Base-by-base conservation (phyloP, 2,797 vertebrate genomes). In the Anomalospiza imberbis region DNA sequence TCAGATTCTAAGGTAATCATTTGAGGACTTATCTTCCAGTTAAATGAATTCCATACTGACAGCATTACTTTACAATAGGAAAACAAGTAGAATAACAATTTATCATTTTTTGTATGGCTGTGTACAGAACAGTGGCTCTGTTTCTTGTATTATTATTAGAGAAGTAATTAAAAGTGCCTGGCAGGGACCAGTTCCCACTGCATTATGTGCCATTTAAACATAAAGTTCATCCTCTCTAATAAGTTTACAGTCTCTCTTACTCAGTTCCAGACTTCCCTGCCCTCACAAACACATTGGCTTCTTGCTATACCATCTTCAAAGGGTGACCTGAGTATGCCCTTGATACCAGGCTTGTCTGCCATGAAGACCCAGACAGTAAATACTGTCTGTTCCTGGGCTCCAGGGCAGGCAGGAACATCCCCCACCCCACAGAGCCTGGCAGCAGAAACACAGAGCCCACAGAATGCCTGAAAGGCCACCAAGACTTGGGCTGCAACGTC, bases 201-300 rank as follows among this genome's bases (percentile, higher is more conserved):
- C 45, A 93, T 94, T 96, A 95, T 94, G 66, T 79, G 88, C 82
- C 96, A 93, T 95, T 95, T 93, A 94, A 94, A 91, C 77, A 94
- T 70, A 53, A 93, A 95, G 85, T 96, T 95, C 76, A 88, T 85
- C 80, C 42, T 92, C 76, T 48, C 29, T 96, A 94, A 95, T 89
- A 96, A 96, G 91, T 93, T 96, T 96, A 94, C 34, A 44, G 85
- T 80, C 93, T 96, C 79, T 84, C 76, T 68, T 93, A 76, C 67
- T 81, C 55, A 88, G 42, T 86, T 61, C 89, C 94, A 94, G 94
- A 53, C 80, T 71, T 97, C 71, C 71, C 89, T 92, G 57, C 28
- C 85, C 60, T 96, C 50, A 82, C 67, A 94, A 94, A 47, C 29
- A 85, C 71, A 67, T 42, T 71, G 80, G 36, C 21, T 95, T 89